Conservation (phyloP, 2,888 invertebrate species). For the Nyleta sp. region DNA sequence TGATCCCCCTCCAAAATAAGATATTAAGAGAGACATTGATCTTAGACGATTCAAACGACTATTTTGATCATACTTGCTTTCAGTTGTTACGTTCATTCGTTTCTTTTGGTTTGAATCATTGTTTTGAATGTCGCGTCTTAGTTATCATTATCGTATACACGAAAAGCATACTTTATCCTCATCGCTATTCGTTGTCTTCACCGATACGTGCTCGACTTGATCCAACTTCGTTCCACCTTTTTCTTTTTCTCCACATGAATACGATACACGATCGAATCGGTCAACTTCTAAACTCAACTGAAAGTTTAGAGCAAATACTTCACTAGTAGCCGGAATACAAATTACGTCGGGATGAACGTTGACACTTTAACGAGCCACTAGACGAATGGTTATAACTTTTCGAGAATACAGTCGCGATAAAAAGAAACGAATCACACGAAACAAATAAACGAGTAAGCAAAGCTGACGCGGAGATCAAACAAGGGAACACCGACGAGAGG, state of each 20-base stretch:
- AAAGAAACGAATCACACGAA: slow-evolving; percentile 7
- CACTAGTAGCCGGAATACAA: slow-evolving; percentile 63
- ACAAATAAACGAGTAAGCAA: slow-evolving; percentile 56
- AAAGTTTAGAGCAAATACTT: slow-evolving; percentile 70
- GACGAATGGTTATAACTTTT: slow-evolving; percentile 60
- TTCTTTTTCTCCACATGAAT: slow-evolving; percentile 43
- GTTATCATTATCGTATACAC: slow-evolving; percentile 41
- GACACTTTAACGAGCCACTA: slow-evolving; percentile 57
- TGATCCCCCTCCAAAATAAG: slow-evolving; percentile 68
- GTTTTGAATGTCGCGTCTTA: slow-evolving; percentile 36
- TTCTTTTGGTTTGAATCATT: slow-evolving; percentile 36
- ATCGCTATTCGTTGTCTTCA: slow-evolving; percentile 49
- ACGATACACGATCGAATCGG: slow-evolving; percentile 64
- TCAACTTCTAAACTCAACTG: slow-evolving; percentile 69
- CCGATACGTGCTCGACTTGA: slow-evolving; percentile 36
- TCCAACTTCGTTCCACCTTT: slow-evolving; percentile 25
- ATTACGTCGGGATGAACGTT: slow-evolving; percentile 62
- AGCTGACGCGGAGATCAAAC: slow-evolving; percentile 24
- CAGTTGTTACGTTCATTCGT: slow-evolving; percentile 44
- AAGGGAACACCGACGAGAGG: slow-evolving; percentile 38
- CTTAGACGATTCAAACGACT: slow-evolving; percentile 60
- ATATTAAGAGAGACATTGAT: slow-evolving; percentile 66
- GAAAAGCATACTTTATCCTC: slow-evolving; percentile 43
- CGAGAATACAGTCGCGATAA: slow-evolving; percentile 50
- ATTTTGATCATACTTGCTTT: slow-evolving; percentile 63